A percentile compares a stretch with the other conserved stretches of the same genome.
Conservation (phyloP, 2,113 vertebrate genomes). For the Lasiurus cinereus region DNA sequence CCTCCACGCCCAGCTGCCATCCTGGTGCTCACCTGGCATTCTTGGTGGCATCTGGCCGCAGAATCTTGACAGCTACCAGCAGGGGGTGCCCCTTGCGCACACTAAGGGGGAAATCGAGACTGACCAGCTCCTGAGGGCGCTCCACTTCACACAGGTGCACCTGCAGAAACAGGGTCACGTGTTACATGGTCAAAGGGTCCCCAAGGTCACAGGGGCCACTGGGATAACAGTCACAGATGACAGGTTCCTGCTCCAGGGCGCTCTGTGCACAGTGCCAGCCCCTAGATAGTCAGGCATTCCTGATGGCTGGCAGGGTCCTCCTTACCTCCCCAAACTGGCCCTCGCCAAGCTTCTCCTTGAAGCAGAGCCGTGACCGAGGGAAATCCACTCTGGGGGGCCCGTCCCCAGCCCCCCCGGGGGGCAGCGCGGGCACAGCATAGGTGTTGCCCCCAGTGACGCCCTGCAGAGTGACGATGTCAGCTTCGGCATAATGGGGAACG, state of each 20-base stretch:
- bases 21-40: slow-evolving; percentile 91
- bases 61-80: slow-evolving; percentile 95
- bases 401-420: slow-evolving; percentile 90
- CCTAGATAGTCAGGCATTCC: not conserved
- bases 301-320: not conserved
- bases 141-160: slow-evolving; percentile 96
- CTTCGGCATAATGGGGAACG: slow-evolving; percentile 96
- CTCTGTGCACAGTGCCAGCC: not conserved
- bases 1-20: not conserved
- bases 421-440: slow-evolving; percentile 91
- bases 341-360: slow-evolving; percentile 96
- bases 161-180: slow-evolving; percentile 79
- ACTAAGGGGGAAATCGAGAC: slow-evolving; percentile 92
- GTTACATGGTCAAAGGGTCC: no score
- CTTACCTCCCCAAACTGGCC: slow-evolving; percentile 96
- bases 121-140: slow-evolving; percentile 92
- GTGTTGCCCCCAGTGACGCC: slow-evolving; percentile 96
- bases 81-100: slow-evolving; percentile 94
- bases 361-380: slow-evolving; percentile 92
- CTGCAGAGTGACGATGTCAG: slow-evolving; percentile 95
- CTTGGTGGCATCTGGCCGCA: slow-evolving; percentile 95
- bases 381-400: slow-evolving; percentile 92
- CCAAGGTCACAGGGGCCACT: not conserved
- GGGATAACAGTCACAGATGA: not conserved
- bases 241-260: not conserved